Evolutionary conservation across 2,888 invertebrate genomes (phyloP), one percentile per base, ranked within the genome.

Genomic region (Hypsopygia costalis): DNA sequence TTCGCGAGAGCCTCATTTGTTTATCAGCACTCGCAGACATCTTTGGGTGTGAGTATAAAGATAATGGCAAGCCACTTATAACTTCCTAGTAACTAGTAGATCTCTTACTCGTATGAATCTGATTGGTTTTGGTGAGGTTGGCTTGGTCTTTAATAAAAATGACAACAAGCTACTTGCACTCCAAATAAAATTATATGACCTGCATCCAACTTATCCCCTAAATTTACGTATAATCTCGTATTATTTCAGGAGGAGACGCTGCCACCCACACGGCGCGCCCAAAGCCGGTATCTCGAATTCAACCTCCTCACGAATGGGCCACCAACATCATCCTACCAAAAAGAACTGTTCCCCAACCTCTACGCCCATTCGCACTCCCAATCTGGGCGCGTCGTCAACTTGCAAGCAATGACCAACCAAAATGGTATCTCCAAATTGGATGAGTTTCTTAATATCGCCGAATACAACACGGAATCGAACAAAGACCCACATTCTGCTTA

Each of bases 261-360:
- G 0, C 38, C 76, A 10, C 52, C 54, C 0, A 64, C 67, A 20
- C 47, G 49, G 1, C 61, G 78, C 1, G 61, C 68, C 0, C 20
- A 50, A 10, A 81, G 81, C 51, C 72, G 77, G 3, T 58, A 63
- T 16, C 60, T 57, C 41, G 81, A 81, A 40, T 67, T 72, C 49
- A 52, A 65, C 11, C 61, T 81, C 30, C 65, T 75, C 42, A 43
- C 51, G 8, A 57, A 52, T n/a, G 50, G 50, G 0, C 78, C 81
- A 0, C 73, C 77, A 1, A 51, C 48, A 1, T 71, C 78, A 0
- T n/a, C 46, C 2, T 76, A 52, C 46, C 55, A 72, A 9, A 40
- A 37, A 0, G 30, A 41, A 2, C 11, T 58, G 46, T 75, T 66
- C 52, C 77, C 81, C 0, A 49, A 58, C 1, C 62, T 81, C 0